phyloP scores from a whole-genome alignment of 2,888 invertebrate genomes.

The Dascillus cervinus region DNA sequence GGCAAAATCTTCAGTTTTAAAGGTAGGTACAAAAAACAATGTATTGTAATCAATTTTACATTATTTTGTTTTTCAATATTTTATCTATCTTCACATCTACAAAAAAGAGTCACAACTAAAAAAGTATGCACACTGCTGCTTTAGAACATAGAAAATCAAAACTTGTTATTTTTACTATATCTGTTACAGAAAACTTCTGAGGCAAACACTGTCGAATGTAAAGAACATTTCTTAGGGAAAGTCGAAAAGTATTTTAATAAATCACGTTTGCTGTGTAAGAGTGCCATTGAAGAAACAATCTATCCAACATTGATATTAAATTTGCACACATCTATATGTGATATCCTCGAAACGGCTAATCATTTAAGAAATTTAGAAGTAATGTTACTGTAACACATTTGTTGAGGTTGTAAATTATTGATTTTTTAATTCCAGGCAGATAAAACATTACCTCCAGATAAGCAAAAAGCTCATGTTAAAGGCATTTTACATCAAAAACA shows the following conservation, averaged over 20 bases:
- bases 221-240: conserved; percentile 18
- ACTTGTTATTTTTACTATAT: too few species aligned
- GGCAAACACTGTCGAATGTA: not conserved
- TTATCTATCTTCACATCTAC: too few species aligned
- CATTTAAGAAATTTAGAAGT: conserved; percentile 61
- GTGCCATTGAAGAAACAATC: conserved; percentile 48
- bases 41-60: too few species aligned
- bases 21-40: too few species aligned
- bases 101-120: too few species aligned
- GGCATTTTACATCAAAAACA: conserved; percentile 78
- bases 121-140: too few species aligned
- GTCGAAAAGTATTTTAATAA: conserved; percentile 45
- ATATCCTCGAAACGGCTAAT: conserved; percentile 59
- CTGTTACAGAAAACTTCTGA: too few species aligned
- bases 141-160: too few species aligned
- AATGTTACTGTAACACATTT: conserved; percentile 23
- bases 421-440: conserved; percentile 44
- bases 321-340: conserved; percentile 58
- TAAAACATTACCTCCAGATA: conserved; percentile 52
- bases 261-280: conserved; percentile 57
- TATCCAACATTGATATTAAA: conserved; percentile 56
- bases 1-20: conserved; percentile 23
- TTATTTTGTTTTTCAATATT: too few species aligned
- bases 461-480: conserved; percentile 73
- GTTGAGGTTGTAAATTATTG: conserved; percentile 9